Conservation (phyloP, 2,888 invertebrate species). For the Julus scanicus region DNA sequence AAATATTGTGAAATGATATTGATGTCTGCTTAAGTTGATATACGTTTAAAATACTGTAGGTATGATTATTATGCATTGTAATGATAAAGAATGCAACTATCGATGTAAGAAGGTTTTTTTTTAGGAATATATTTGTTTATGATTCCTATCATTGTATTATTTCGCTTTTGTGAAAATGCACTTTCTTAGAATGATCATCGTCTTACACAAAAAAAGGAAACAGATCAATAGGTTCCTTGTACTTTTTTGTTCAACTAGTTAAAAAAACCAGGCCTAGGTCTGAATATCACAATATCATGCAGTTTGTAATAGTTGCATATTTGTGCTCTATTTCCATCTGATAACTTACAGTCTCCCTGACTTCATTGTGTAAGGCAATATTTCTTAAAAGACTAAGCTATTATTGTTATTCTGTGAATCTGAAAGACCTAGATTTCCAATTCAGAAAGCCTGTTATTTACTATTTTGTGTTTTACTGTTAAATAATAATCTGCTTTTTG, state of each 20-base stretch:
- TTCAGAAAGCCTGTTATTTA: background rate
- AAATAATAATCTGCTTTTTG: background rate
- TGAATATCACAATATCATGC: background rate
- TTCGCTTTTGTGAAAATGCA: background rate
- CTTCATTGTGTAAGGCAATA: background rate
- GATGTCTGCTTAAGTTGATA: background rate
- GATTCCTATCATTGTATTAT: background rate
- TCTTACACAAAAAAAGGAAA: background rate
- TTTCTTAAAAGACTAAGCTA: background rate
- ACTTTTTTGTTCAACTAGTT: background rate
- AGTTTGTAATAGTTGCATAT: background rate
- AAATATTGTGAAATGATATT: background rate
- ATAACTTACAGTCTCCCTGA: background rate
- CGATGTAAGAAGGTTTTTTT: background rate
- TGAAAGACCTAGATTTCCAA: constrained; percentile 28
- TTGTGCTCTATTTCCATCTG: background rate
- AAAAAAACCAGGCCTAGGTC: background rate
- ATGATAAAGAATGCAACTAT: background rate
- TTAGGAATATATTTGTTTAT: background rate
- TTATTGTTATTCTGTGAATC: background rate
- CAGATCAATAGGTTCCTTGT: constrained; percentile 13
- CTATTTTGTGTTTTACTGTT: background rate
- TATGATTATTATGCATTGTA: background rate
- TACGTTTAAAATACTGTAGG: background rate
- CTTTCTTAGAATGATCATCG: background rate